phyloP scores from a whole-genome alignment of 2,888 invertebrate species.

The Malachius bipustulatus region DNA sequence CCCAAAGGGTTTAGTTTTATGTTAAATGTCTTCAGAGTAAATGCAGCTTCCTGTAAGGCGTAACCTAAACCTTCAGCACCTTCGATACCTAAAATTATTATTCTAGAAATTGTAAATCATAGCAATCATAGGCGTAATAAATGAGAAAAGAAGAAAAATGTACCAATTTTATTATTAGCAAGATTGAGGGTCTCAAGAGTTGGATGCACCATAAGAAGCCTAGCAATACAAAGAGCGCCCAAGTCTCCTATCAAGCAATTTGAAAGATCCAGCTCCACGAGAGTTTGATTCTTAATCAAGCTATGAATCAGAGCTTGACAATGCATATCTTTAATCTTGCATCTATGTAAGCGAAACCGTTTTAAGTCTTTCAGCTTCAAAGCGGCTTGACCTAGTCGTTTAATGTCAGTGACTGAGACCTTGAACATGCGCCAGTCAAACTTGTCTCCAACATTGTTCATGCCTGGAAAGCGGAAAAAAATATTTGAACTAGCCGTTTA shows the following conservation, averaged over 20 bases:
- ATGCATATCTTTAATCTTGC: slow-evolving; percentile 47
- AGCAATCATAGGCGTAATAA: no score
- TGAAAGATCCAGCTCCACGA: slow-evolving; percentile 51
- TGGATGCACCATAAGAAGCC: slow-evolving; percentile 43
- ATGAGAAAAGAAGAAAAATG: no score
- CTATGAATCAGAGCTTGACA: slow-evolving; percentile 46
- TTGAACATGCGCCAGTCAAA: slow-evolving; percentile 50
- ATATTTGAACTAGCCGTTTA: no score
- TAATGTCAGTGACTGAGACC: slow-evolving; percentile 47
- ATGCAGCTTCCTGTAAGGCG: slow-evolving; percentile 26
- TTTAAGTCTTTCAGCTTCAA: slow-evolving; percentile 37
- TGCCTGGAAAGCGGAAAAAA: no score
- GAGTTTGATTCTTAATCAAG: slow-evolving; percentile 25
- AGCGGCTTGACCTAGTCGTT: slow-evolving; percentile 40
- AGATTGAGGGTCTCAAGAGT: slow-evolving; percentile 35
- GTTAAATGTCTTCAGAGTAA: slow-evolving; percentile 36
- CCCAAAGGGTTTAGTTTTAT: slow-evolving; percentile 51
- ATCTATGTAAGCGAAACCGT: slow-evolving; percentile 46
- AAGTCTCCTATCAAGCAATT: slow-evolving; percentile 51
- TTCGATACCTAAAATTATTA: no score
- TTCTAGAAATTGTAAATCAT: no score
- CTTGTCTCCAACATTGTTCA: slow-evolving; percentile 40
- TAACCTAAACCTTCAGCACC: slow-evolving; percentile 33
- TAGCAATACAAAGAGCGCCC: slow-evolving; percentile 52
- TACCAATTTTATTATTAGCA: slow-evolving; percentile 18